These are phyloP conservation scores for Anticlea derivata DNA, from an alignment of 2,888 invertebrate species.

Conservation along the genomic window DNA sequence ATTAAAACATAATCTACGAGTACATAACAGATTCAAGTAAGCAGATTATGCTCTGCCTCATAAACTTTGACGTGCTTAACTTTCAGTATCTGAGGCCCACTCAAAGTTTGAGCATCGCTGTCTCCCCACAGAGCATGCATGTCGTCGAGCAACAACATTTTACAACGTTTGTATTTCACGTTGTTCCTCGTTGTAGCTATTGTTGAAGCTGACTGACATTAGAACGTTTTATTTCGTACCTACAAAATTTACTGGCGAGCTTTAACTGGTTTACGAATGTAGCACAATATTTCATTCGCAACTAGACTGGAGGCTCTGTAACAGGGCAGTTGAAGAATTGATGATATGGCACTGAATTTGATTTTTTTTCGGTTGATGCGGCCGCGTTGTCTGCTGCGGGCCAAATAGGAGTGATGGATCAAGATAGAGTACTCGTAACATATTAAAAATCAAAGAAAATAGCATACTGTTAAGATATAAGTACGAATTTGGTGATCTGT, in stretches of 20 bases:
- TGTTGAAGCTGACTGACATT: slow-evolving; percentile 31
- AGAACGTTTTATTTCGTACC: slow-evolving; percentile 26
- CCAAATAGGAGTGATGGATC: not conserved
- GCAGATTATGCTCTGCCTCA: slow-evolving; percentile 9
- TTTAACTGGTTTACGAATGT: slow-evolving; percentile 11
- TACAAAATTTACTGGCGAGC: slow-evolving; percentile 13
- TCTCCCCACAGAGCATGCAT: slow-evolving; percentile 21
- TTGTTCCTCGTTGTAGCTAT: slow-evolving; percentile 11
- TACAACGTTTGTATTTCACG: slow-evolving; percentile 3
- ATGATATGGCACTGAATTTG: slow-evolving; percentile 11
- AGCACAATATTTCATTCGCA: slow-evolving; percentile 23
- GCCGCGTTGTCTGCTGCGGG: not conserved
- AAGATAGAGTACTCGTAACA: too few species aligned
- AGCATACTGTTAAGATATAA: too few species aligned
- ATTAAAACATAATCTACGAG: not conserved
- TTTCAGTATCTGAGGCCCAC: not conserved
- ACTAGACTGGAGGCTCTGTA: slow-evolving; percentile 16
- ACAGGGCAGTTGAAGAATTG: slow-evolving; percentile 6
- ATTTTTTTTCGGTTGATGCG: slow-evolving; percentile 18
- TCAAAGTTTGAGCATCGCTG: slow-evolving; percentile 24
- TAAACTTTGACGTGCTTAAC: slow-evolving; percentile 8
- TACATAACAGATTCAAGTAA: not conserved
- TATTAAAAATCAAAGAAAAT: too few species aligned
- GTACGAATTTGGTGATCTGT: too few species aligned
- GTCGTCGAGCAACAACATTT: slow-evolving; percentile 20